These are phyloP conservation scores for Sebastiscus albofasciatus DNA, from an alignment of 2,797 vertebrate genomes.

Conservation along the genomic window DNA sequence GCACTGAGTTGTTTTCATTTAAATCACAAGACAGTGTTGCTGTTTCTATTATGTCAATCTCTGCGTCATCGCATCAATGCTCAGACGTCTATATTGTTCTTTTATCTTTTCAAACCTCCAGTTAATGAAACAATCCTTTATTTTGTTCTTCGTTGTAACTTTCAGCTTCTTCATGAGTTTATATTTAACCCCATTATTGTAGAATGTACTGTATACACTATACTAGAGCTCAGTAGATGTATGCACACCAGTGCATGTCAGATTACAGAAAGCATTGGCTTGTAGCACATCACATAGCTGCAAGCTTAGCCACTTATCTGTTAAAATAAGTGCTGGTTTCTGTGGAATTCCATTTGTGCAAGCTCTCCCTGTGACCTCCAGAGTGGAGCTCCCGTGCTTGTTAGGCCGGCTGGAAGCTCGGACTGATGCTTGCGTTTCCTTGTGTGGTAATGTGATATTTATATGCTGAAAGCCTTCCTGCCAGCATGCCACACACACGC, in stretches of 20 bases:
- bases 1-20: background rate
- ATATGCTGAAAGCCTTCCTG: conserved; percentile 83
- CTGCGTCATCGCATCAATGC: background rate
- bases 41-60: background rate
- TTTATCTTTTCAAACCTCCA: background rate
- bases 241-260: conserved; percentile 35
- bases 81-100: background rate
- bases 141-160: background rate
- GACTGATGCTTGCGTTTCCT: conserved; percentile 82
- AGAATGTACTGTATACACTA: background rate
- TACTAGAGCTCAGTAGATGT: conserved; percentile 9
- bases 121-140: background rate
- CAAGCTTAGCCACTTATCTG: conserved; percentile 67
- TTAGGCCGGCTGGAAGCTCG: conserved; percentile 77
- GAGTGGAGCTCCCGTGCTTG: conserved; percentile 72
- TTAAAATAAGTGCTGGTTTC: conserved; percentile 69
- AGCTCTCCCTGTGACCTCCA: conserved; percentile 73
- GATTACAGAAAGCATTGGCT: conserved; percentile 49
- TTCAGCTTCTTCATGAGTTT: background rate
- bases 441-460: conserved; percentile 88
- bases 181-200: background rate
- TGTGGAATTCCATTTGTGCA: conserved; percentile 76
- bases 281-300: conserved; percentile 59
- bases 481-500: conserved; percentile 63
- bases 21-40: background rate